phyloP scores from a whole-genome alignment of 2,888 invertebrate genomes.

The Amphimallon solstitiale region DNA sequence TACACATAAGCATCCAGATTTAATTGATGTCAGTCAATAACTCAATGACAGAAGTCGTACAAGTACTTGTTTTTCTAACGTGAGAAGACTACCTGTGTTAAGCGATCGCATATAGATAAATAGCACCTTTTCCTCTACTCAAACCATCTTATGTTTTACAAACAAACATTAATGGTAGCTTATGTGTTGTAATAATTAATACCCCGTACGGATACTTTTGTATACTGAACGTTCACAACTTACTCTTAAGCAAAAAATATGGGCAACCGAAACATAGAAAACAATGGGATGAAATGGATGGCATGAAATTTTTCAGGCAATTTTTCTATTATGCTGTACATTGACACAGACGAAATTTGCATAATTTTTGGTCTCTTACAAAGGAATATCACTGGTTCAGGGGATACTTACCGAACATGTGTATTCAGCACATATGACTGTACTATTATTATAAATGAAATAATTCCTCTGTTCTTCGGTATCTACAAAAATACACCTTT shows the following conservation, averaged over 20 bases:
- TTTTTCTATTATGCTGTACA: conserved; percentile 16
- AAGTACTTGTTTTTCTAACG: conserved; percentile 3
- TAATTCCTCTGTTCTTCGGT: too few relatives aligned
- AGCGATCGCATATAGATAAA: conserved; percentile 17
- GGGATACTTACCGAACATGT: background rate
- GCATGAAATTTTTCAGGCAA: conserved; percentile 30
- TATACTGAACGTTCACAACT: background rate
- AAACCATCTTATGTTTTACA: too few relatives aligned
- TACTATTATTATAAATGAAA: background rate
- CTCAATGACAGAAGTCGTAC: conserved; percentile 19
- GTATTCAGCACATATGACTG: background rate
- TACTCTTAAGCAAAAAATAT: conserved; percentile 9
- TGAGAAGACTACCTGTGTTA: conserved; percentile 26
- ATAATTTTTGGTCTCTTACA: conserved; percentile 21
- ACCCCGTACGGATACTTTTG: background rate
- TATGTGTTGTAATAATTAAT: conserved; percentile 12
- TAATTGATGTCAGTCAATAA: conserved; percentile 22
- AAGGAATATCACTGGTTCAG: conserved; percentile 10
- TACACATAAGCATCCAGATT: background rate
- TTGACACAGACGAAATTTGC: conserved; percentile 17
- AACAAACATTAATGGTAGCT: conserved; percentile 6
- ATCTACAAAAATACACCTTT: too few relatives aligned
- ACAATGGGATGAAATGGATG: conserved; percentile 1
- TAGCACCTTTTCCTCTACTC: background rate
- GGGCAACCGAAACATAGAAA: background rate